Percentiles rank a stretch among this genome's conserved stretches.
These are phyloP conservation scores for Cinara cedri DNA, from an alignment of 2,888 invertebrate genomes.

Conservation along the genomic window DNA sequence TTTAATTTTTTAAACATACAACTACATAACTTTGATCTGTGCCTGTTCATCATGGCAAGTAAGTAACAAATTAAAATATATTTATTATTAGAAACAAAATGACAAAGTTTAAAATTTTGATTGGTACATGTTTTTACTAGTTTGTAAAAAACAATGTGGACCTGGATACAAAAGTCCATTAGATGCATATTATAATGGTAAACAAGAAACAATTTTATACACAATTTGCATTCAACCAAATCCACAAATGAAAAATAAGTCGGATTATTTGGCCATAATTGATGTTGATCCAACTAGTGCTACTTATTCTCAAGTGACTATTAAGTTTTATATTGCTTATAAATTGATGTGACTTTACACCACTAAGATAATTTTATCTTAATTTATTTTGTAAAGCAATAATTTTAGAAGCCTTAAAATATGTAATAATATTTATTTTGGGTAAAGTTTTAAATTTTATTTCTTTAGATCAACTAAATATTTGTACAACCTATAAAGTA, in stretches of 20 bases:
- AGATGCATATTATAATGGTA: constrained; percentile 83
- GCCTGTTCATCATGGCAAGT: background rate
- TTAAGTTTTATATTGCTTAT: background rate
- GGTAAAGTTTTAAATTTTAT: no score
- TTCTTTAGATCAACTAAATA: no score
- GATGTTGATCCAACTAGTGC: constrained; percentile 88
- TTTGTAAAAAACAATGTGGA: constrained; percentile 63
- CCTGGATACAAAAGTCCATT: constrained; percentile 81
- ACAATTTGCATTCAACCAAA: constrained; percentile 86
- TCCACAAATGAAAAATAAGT: constrained; percentile 67
- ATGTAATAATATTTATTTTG: no score
- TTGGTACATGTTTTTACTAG: background rate
- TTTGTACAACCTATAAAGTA: no score
- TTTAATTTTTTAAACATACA: background rate
- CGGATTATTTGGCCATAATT: constrained; percentile 88
- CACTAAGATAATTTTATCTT: no score
- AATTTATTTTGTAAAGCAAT: no score
- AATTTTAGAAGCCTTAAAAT: no score
- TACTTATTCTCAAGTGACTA: constrained; percentile 79
- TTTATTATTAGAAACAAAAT: background rate
- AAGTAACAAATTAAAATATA: constrained; percentile 1
- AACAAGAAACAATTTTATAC: constrained; percentile 85
- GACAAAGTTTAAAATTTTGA: no score
- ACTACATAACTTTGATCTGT: background rate
- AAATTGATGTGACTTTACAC: no score